Base-by-base conservation (phyloP, 2,888 invertebrate genomes). In the Sminthurinus aureus region DNA sequence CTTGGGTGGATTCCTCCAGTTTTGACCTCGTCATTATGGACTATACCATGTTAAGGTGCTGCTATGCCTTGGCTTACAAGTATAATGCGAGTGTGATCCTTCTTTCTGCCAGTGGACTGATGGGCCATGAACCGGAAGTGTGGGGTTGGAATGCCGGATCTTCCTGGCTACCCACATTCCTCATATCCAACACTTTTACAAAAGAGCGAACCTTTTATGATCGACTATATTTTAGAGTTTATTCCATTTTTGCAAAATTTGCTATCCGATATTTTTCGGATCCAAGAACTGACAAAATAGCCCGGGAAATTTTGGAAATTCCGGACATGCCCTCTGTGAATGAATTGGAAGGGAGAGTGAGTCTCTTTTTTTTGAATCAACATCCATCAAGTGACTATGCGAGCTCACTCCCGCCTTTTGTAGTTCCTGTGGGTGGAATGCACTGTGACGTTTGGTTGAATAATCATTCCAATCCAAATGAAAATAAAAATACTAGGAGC, bases 381-480 rank as follows among this genome's bases (percentile, higher is more conserved):
- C 95, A 96, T 89, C 93, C 94, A 80, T 93, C 94, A 0, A 94
- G 96, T n/a, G 94, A 95, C 0, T 95, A 95, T 89, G 93, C 95
- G 0, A 92, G 95, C 66, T 94, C 96, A 0, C 93, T 94, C 89
- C 91, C 96, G 87, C 95, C 96, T 0, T 95, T 95, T 90, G 95
- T 96, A 0, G 95, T 95, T 13, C 95, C 95, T 90, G 94, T 96
- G 6, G 96, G 95, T 3, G 96, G 96, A 89, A 94, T 96, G 83
- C n/a, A 38, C n/a, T 73, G 73, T 73, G 15, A 38, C 1, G 1
- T 38, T 38, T 38, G 38, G 38, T 38, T 38, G 38, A 38, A 38
- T 66, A n/a, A 66, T 4, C 1, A 15, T 66, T 4, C 38, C 3
- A 38, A 38, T 38, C 1, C 38, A 38, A 38, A 38, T 38, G 6